Base-by-base conservation (phyloP, 2,888 invertebrate species). In the Anarsia innoxiella region DNA sequence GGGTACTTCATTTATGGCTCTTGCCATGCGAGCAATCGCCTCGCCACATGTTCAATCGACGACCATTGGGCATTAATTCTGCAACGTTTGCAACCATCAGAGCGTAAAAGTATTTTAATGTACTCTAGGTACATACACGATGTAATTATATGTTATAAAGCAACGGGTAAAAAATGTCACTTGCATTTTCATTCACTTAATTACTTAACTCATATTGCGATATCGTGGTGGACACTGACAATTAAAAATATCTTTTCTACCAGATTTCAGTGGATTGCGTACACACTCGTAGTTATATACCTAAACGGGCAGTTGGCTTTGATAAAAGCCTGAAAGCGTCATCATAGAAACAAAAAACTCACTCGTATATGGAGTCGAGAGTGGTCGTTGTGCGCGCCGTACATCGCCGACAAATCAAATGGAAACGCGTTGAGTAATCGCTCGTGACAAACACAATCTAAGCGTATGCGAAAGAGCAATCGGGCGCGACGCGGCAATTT, bases 401-500 rank as follows among this genome's bases (percentile, higher is more conserved):
- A 70, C 80, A 80, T 82, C 51, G 66, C 55, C 53, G 57, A 58
- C 63, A 61, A 71, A 65, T 66, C 59, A 56, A 75, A 69, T 68
- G 69, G 51, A 62, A 69, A 59, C 50, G 53, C 60, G 59, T 60
- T 49, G 51, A 63, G 60, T 68, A 70, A 70, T 70, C 63, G 64
- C 60, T 64, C 54, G 58, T 69, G 54, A 60, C 59, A 56, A 64
- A 66, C 61, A 67, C 66, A 76, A 77, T 73, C 71, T 69, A 66
- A 67, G 58, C 66, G 64, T 62, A 67, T 59, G 64, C 58, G 55
- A 64, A 72, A 66, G 59, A 44, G 65, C 72, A 78, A 73, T 79
- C 69, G 69, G 61, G 60, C 74, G 70, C 61, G 65, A 74, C 76
- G 65, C 55, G 48, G 66, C 79, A 78, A 80, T 79, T 78, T 77